These are phyloP conservation scores for Oreochromis mossambicus DNA, from an alignment of 2,797 vertebrate species.

Conservation along the genomic window DNA sequence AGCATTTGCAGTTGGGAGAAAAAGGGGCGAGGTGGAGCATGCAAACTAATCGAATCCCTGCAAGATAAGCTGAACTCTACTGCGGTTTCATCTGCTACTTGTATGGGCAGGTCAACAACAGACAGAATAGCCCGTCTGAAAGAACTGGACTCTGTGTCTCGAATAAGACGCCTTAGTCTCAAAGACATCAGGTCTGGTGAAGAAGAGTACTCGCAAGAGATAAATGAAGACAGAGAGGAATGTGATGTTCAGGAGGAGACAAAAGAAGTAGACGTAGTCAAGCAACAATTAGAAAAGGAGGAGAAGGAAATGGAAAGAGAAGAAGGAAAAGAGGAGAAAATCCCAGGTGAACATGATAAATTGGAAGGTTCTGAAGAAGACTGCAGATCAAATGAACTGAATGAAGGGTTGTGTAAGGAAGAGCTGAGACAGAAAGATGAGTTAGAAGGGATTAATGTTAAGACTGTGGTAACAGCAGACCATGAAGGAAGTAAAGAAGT, in stretches of 20 bases:
- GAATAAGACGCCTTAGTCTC: slow-evolving; percentile 81
- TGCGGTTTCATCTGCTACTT: neutral
- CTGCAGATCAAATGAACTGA: neutral
- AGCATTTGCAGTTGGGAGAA: slow-evolving; percentile 72
- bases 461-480: slow-evolving; percentile 27
- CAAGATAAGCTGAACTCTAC: slow-evolving; percentile 55
- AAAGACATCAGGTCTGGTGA: slow-evolving; percentile 66
- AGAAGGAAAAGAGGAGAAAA: neutral
- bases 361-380: slow-evolving; percentile 3
- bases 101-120: slow-evolving; percentile 36
- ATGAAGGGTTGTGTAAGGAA: neutral
- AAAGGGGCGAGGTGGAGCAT: slow-evolving; percentile 71
- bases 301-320: neutral
- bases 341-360: neutral
- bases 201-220: slow-evolving; percentile 42
- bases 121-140: slow-evolving; percentile 82
- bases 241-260: slow-evolving; percentile 5
- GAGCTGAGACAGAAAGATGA: slow-evolving; percentile 6
- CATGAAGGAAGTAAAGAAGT: slow-evolving; percentile 38
- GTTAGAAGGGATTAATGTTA: neutral
- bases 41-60: slow-evolving; percentile 80
- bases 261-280: neutral
- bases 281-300: neutral
- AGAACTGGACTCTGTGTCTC: slow-evolving; percentile 84
- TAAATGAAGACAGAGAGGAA: slow-evolving; percentile 5